Base-by-base conservation (phyloP, 1,140 invertebrate species). In the Heliconius hewitsoni region DNA sequence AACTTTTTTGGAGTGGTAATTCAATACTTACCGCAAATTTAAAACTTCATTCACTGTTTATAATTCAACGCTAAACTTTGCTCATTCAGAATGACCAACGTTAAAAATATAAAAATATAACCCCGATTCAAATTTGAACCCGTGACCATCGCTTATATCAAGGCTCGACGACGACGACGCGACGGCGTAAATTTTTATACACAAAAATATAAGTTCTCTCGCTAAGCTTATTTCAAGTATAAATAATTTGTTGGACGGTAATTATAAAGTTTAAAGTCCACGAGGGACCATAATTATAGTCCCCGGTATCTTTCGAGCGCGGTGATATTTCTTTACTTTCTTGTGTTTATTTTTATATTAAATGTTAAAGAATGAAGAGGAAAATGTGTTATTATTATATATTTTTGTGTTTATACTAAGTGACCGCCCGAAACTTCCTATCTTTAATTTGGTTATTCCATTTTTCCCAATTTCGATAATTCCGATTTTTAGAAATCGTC, bases 191-290 rank as follows among this genome's bases (percentile, higher is more conserved):
- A 11, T 0, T 66, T 66, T 66, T 66, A 27, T 16, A 66, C 11
- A 27, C 11, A 66, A 66, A 34, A 66, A 66, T 66, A 27, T 27
- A 30, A 18, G 30, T 27, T 39, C 70, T 73, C 71, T 37, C 39
- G 18, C n/a, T 30, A 55, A 57, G 52, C 57, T 73, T 57, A 46
- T 78, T 55, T 78, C 71, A 34, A 60, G 50, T 55, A 46, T 78
- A 77, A 77, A 46, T 78, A 77, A 77, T 77, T 72, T 77, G 76
- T 77, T 77, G 75, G 66, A 39, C 76, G 34, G 50, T 77, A 78
- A 78, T 78, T 78, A 78, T 78, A 73, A 78, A 78, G 71, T 78
- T 73, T 66, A 46, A 70, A 77, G 46, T 76, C 74, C 74, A 66
- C 71, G 52, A 73, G 71, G 71, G 71, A 73, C 34, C 71, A 30